Conservation (phyloP, 2,113 vertebrate genomes). For the Coptodon bakossiorum region DNA sequence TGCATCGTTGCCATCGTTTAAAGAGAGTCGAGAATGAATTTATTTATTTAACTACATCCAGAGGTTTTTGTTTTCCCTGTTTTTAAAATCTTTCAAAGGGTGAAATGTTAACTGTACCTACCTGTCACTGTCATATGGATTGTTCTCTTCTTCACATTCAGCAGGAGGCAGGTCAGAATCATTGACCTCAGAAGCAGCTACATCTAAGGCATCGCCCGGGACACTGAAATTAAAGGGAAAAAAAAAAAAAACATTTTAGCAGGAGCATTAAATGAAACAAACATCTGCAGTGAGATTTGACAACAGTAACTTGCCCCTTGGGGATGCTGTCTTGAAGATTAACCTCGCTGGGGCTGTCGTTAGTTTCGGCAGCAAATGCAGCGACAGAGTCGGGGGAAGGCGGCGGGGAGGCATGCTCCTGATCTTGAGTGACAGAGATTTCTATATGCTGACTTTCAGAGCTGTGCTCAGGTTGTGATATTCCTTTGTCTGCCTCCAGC, state of each 20-base stretch:
- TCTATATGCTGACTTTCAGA: conserved; percentile 49
- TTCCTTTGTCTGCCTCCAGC: neutral
- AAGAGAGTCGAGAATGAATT: neutral
- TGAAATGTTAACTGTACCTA: conserved; percentile 39
- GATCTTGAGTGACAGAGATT: conserved; percentile 47
- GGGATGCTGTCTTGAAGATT: conserved; percentile 71
- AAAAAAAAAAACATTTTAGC: neutral
- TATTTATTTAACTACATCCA: neutral
- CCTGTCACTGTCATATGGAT: conserved; percentile 78
- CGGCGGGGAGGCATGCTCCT: conserved; percentile 47
- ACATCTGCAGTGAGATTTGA: neutral
- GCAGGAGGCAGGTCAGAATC: conserved; percentile 62
- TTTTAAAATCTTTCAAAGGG: neutral
- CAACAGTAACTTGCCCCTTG: conserved; percentile 67
- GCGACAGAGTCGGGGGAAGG: neutral
- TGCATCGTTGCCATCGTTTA: neutral
- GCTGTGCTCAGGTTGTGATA: neutral
- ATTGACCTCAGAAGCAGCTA: conserved; percentile 64
- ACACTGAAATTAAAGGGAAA: neutral
- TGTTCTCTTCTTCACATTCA: conserved; percentile 79
- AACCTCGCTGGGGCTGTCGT: conserved; percentile 72
- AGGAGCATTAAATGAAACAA: neutral
- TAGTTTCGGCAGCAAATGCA: neutral
- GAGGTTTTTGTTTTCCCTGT: neutral
- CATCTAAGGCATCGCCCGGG: conserved; percentile 71